Evolutionary conservation across 1,140 invertebrate genomes (phyloP), one percentile per base, ranked within the genome.

Genomic region (Drosophila mojavensis): DNA sequence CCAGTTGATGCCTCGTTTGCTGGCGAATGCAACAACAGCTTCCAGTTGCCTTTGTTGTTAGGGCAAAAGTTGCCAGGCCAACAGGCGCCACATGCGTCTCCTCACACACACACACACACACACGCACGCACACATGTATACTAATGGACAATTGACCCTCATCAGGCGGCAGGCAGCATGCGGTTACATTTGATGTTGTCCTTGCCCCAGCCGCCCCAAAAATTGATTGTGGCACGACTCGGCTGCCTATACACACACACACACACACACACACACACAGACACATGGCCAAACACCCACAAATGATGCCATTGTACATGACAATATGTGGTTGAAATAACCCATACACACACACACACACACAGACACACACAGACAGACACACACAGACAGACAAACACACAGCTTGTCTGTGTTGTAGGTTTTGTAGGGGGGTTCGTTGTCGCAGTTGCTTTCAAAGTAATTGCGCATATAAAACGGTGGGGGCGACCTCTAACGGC

Each of bases 61-160:
- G 76, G 72, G 81, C 67, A 86, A 86, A 85, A 85, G 82, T 88
- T 88, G 78, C 60, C 58, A 28, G 26, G 36, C 45, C 11, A 53
- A 59, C 56, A 39, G 30, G 20, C 59, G 65, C 55, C 81, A 78
- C 75, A 81, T 84, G 81, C 68, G 54, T 60, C 62, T 47, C 64
- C 73, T 51, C 33, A 61, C 43, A 53, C 17, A 53, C 63, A 61
- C 43, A 53, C 17, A 53, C 62, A 74, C 68, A 59, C 60, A 75
- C 30, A 58, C 41, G 41, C 13, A 54, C 59, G 64, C 58, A 81
- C 64, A 53, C 66, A 60, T 48, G 24, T 59, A 74, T 54, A 81
- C 74, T 89, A 89, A 88, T 88, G 84, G 84, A 89, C 84, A 89
- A 88, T 88, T 88, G 84, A 88, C 84, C 84, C 84, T 88, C 84